Base-by-base conservation (phyloP, 2,113 vertebrate genomes). In the Myrmophylax atrothorax region DNA sequence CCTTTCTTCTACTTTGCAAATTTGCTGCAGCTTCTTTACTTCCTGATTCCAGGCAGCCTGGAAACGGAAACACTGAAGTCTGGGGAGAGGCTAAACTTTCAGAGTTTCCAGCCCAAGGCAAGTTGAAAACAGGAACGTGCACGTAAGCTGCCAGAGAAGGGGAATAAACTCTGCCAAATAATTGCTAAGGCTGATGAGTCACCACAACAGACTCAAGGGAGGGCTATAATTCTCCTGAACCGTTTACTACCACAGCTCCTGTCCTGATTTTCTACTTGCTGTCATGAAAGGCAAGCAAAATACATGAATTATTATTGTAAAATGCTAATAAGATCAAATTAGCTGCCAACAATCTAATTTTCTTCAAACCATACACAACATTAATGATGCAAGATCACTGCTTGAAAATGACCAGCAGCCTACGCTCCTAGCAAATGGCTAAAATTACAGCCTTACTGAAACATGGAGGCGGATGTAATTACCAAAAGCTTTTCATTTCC, bases 1-100 rank as follows among this genome's bases (percentile, higher is more conserved):
- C 72, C 85, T 89, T 93, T 94, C 93, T 96, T 94, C 92, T 93
- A 87, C 58, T 95, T 81, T 93, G 92, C 60, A 95, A 95, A 77
- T 87, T 76, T 89, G 74, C 94, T 79, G 82, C 87, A 49, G 86
- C 87, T 90, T 55, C 79, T 78, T 89, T 83, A 96, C 95, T 97
- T 97, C 96, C 96, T 94, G 95, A 95, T 95, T 97, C 91, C 91
- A 96, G 73, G 78, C 92, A 96, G 87, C 87, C 96, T 96, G 97
- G 97, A 97, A 96, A 96, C 92, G 90, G 96, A 97, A 97, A 81
- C 59, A 28, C 92, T 92, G 83, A 93, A 91, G 77, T 72, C 86
- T 94, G 53, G 96, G 88, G 87, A 96, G 94, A 92, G 96, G 97
- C 93, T 94, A 86, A 93, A 95, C 94, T 94, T 96, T 73, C 92